Conservation (phyloP, 2,888 invertebrate species). For the Cataglyphis cursor region DNA sequence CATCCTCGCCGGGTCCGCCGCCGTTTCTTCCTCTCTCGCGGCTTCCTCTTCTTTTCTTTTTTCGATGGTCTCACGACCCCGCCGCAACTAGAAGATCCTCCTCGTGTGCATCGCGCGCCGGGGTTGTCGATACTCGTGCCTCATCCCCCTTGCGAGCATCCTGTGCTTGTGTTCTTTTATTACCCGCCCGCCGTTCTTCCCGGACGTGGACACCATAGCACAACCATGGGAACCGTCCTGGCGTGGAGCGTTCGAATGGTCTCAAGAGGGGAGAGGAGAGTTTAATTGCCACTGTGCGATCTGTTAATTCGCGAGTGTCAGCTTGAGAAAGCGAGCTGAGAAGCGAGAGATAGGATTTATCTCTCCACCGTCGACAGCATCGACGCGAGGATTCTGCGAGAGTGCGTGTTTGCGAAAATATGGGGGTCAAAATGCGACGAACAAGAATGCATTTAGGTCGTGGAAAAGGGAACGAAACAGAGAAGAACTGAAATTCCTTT, state of each 20-base stretch:
- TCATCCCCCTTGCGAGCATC: slow-evolving; percentile 52
- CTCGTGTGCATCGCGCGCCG: slow-evolving; percentile 63
- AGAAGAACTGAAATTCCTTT: not conserved
- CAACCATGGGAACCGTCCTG: slow-evolving; percentile 77
- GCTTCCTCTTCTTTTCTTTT: slow-evolving; percentile 65
- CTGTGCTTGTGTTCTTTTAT: slow-evolving; percentile 61
- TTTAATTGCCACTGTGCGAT: slow-evolving; percentile 84
- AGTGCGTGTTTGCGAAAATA: slow-evolving; percentile 43
- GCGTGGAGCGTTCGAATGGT: slow-evolving; percentile 61
- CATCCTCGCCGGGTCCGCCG: slow-evolving; percentile 57
- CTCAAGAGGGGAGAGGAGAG: slow-evolving; percentile 68
- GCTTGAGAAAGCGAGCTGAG: slow-evolving; percentile 77
- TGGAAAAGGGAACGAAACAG: not conserved
- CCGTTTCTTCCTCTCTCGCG: slow-evolving; percentile 60
- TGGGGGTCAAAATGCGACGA: slow-evolving; percentile 35
- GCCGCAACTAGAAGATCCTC: slow-evolving; percentile 58
- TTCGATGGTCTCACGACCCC: slow-evolving; percentile 78
- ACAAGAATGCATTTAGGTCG: slow-evolving; percentile 23
- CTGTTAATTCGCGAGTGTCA: slow-evolving; percentile 85
- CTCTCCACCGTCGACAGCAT: slow-evolving; percentile 44
- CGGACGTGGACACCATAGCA: slow-evolving; percentile 61
- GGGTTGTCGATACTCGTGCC: slow-evolving; percentile 69
- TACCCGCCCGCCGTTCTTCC: slow-evolving; percentile 58
- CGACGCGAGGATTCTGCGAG: slow-evolving; percentile 32
- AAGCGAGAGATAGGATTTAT: slow-evolving; percentile 63